These are phyloP conservation scores for Litocranius walleri DNA, from an alignment of 2,113 vertebrate genomes.

Conservation along the genomic window DNA sequence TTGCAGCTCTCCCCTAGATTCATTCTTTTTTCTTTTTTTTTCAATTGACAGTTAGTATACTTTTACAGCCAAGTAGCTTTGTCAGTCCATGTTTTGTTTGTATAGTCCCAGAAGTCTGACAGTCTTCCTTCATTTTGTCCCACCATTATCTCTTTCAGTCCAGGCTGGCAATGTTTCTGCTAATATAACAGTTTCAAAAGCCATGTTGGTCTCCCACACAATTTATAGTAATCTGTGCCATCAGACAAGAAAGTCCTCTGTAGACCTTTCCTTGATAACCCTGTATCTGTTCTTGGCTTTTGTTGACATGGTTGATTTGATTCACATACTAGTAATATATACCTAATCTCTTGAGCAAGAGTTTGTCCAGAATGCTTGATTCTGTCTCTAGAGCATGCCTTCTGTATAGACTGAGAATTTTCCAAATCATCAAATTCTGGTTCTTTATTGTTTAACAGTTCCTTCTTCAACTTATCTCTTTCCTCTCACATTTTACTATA, in stretches of 20 bases:
- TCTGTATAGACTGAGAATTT: not conserved
- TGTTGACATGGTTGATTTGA: not conserved
- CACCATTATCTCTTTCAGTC: not conserved
- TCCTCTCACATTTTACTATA: not conserved
- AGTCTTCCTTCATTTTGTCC: not conserved
- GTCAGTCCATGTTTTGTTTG: not conserved
- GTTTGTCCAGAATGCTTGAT: not conserved
- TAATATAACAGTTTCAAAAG: not conserved
- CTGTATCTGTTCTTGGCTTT: not conserved
- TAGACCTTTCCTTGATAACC: not conserved
- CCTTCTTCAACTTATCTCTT: not conserved
- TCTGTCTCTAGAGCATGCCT: not conserved
- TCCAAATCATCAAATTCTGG: not conserved
- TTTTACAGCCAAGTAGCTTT: not conserved
- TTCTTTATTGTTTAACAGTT: not conserved
- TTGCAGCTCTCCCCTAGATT: not conserved
- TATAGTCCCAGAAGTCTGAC: not conserved
- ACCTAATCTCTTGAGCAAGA: not conserved
- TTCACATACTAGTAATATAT: not conserved
- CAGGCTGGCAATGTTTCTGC: not conserved
- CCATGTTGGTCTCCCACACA: not conserved
- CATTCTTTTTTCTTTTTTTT: not conserved
- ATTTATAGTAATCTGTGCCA: not conserved
- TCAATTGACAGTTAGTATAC: not conserved
- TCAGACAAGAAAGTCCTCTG: not conserved